phyloP scores from a whole-genome alignment of 2,888 invertebrate genomes.

The Tigriopus californicus region DNA sequence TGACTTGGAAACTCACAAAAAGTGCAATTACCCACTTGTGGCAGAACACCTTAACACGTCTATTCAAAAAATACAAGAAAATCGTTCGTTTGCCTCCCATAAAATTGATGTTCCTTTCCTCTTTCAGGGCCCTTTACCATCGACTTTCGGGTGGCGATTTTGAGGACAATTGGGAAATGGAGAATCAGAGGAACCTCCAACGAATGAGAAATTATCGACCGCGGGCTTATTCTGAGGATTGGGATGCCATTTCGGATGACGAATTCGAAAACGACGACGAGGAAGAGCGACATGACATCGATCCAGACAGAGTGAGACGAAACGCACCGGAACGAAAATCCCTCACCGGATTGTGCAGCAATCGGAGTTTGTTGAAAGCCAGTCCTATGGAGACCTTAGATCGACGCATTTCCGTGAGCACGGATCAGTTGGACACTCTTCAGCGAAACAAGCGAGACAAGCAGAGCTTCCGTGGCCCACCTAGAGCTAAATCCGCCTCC shows the following conservation, averaged over 20 bases:
- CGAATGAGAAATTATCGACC: background rate
- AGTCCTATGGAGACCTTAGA: slow-evolving; percentile 14
- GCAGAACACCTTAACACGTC: too few relatives aligned
- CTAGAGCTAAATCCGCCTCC: background rate
- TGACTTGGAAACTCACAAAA: too few relatives aligned
- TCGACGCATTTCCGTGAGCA: slow-evolving; percentile 10
- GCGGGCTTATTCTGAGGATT: background rate
- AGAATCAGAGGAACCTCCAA: background rate
- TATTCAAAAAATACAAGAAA: too few relatives aligned
- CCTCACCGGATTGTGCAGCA: background rate
- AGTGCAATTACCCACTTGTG: too few relatives aligned
- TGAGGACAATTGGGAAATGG: background rate
- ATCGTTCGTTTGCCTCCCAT: too few relatives aligned
- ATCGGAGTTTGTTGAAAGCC: background rate
- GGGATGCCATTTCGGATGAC: background rate
- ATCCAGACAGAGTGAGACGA: background rate
- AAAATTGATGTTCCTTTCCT: too few relatives aligned
- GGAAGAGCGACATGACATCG: background rate
- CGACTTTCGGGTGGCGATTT: background rate
- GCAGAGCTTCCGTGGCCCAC: background rate
- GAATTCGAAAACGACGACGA: background rate
- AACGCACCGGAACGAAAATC: background rate
- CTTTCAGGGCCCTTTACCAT: background rate
- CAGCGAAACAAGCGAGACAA: background rate
- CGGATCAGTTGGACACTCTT: slow-evolving; percentile 13